Conservation (phyloP, 2,797 vertebrate species). For the Decapterus maruadsi region DNA sequence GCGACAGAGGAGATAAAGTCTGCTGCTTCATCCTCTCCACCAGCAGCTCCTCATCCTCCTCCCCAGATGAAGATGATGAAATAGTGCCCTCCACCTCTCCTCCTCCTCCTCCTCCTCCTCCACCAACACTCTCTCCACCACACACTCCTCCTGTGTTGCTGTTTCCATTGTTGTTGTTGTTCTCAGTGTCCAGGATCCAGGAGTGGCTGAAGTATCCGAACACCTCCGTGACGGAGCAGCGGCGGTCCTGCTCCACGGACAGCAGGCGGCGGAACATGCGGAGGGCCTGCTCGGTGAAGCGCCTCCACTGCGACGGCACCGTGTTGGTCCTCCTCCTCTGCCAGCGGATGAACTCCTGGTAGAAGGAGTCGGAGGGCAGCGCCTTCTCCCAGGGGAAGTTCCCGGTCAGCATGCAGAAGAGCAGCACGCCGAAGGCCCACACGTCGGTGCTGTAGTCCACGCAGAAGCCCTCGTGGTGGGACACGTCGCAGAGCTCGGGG, state of each 20-base stretch:
- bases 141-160: constrained; percentile 15
- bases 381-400: constrained; percentile 91
- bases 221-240: constrained; percentile 87
- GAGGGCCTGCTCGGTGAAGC: constrained; percentile 83
- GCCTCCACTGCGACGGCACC: constrained; percentile 86
- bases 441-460: constrained; percentile 88
- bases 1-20: constrained; percentile 82
- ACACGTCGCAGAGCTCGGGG: constrained; percentile 84
- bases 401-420: constrained; percentile 89
- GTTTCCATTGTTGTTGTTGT: constrained; percentile 62
- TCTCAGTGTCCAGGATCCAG: constrained; percentile 86
- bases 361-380: constrained; percentile 83
- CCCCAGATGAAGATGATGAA: constrained; percentile 81
- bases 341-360: constrained; percentile 87
- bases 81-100: constrained; percentile 70
- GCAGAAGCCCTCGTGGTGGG: constrained; percentile 82
- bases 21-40: constrained; percentile 89
- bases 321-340: constrained; percentile 76
- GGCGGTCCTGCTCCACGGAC: constrained; percentile 81
- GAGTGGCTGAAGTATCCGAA: constrained; percentile 82
- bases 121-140: constrained; percentile 54
- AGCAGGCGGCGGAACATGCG: constrained; percentile 86
- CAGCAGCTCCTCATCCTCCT: constrained; percentile 84
- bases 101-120: constrained; percentile 46
- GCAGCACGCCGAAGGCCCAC: constrained; percentile 88